Base-by-base conservation (phyloP, 2,113 vertebrate species). In the Chlorodrepanis virens region DNA sequence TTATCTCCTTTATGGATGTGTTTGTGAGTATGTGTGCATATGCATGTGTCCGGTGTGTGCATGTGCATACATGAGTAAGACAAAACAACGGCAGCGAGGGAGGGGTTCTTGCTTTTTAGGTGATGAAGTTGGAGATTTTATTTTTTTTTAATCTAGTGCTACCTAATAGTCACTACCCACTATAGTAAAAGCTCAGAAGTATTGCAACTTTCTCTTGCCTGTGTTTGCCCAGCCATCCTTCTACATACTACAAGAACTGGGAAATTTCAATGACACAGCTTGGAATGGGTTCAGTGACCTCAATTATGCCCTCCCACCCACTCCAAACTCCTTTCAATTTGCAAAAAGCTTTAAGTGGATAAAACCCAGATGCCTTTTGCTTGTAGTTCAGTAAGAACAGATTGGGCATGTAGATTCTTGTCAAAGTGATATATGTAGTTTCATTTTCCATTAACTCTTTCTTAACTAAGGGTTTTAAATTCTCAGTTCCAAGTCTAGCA, bases 241-340 rank as follows among this genome's bases (percentile, higher is more conserved):
- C 93, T 87, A 44, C 80, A 89, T 90, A 83, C 95, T 95, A 97
- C 93, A 89, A 67, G 96, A 94, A 97, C 98, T 98, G 97, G 88
- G 89, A 96, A 97, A 96, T 97, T 93, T 98, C 98, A 97, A 83
- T 96, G 94, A 96, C 98, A 97, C 96, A 97, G 96, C 94, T 50
- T 93, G 78, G 54, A 88, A 96, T 78, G 60, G 95, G 96, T 92
- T 90, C 72, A 45, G 93, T 96, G 98, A 97, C 98, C 97, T 97
- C 82, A 52, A 76, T 83, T 92, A 76, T 94, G 94, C 95, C 98
- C 94, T 96, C 90, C 97, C 94, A 92, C 95, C 97, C 96, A 97
- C 97, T 97, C 97, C 96, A 96, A 95, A 97, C 93, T 96, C 96
- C 96, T 98, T 98, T 98, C 97, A 98, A 97, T 96, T 97, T 98